Conservation (phyloP, 2,888 invertebrate species). For the Malachius bipustulatus region DNA sequence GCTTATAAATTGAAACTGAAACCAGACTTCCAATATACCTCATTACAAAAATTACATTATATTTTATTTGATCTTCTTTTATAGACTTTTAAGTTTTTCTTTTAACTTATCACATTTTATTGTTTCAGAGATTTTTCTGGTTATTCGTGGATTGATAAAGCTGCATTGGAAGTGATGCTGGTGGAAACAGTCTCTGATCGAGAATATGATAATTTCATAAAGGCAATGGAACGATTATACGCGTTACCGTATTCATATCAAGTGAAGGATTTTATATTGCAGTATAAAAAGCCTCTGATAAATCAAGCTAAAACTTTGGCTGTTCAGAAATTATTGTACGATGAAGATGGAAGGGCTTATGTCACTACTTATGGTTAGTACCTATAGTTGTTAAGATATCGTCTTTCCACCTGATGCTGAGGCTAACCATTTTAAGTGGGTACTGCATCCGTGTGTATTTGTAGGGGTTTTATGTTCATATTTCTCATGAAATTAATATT, state of each 20-base stretch:
- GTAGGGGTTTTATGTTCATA: too few species aligned
- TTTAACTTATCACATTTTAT: too few species aligned
- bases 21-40: too few species aligned
- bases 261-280: conserved; percentile 59
- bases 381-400: background rate
- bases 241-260: conserved; percentile 60
- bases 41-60: too few species aligned
- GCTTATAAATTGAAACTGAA: too few species aligned
- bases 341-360: conserved; percentile 57
- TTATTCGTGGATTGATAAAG: conserved; percentile 54
- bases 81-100: too few species aligned
- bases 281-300: conserved; percentile 50
- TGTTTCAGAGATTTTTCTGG: conserved; percentile 42
- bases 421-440: too few species aligned
- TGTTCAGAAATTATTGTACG: conserved; percentile 56
- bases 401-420: too few species aligned
- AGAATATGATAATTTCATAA: conserved; percentile 61
- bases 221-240: conserved; percentile 57
- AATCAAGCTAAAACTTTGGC: conserved; percentile 46
- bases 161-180: conserved; percentile 49
- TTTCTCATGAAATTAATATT: too few species aligned
- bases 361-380: conserved; percentile 53
- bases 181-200: conserved; percentile 56
- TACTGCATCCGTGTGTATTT: too few species aligned
- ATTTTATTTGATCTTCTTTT: too few species aligned